These are phyloP conservation scores for Eurytoma californica DNA, from an alignment of 2,888 invertebrate genomes.

Conservation along the genomic window DNA sequence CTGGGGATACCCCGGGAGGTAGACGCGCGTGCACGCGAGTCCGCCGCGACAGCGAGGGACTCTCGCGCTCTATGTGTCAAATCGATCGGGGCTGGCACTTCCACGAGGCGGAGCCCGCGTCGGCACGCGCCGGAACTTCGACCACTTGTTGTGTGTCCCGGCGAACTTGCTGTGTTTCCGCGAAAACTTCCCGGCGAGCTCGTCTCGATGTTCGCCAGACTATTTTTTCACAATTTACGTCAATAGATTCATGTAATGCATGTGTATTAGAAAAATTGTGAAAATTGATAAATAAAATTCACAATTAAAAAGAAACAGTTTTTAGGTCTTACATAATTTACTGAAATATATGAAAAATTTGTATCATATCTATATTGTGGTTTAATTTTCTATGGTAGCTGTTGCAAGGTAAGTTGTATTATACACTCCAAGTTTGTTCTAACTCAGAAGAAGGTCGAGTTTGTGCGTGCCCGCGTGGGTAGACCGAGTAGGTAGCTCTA, in stretches of 20 bases:
- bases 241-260: neutral
- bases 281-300: too few species aligned
- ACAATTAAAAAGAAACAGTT: too few species aligned
- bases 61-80: neutral
- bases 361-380: too few species aligned
- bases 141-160: slow-evolving; percentile 54
- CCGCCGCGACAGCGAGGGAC: neutral
- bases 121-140: slow-evolving; percentile 41
- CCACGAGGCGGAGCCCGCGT: neutral
- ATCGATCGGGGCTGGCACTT: slow-evolving; percentile 28
- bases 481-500: slow-evolving; percentile 40
- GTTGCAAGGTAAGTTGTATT: slow-evolving; percentile 10
- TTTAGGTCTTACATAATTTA: too few species aligned
- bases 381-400: slow-evolving; percentile 41
- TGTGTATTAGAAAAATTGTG: neutral
- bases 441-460: slow-evolving; percentile 43
- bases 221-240: too few species aligned
- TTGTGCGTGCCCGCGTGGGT: slow-evolving; percentile 27
- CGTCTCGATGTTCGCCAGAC: neutral
- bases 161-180: slow-evolving; percentile 19
- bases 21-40: neutral
- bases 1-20: neutral
- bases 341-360: too few species aligned
- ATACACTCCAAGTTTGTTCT: slow-evolving; percentile 33
- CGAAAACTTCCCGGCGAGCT: neutral